Evolutionary conservation across 2,113 vertebrate genomes (phyloP), one percentile per base, ranked within the genome.

Genomic region (Apus apus): DNA sequence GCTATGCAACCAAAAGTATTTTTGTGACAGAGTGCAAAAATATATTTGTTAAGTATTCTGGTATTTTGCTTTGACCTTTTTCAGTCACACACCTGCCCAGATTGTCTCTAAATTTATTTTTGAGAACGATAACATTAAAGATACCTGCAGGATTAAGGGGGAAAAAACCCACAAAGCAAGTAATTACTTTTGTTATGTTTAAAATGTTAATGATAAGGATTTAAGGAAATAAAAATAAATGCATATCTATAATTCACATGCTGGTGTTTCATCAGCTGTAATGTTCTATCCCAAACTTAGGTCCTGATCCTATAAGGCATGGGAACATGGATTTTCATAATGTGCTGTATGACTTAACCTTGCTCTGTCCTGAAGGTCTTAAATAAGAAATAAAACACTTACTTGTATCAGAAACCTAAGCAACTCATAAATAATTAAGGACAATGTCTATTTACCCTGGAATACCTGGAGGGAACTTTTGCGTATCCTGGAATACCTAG

Each of bases 41-140:
- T 91, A 23, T 79, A 79, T 97, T 97, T 96, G 68, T 97, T 97
- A 97, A 98, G 95, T 92, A 96, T 93, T 74, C 58, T 97, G 92
- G 53, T 96, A 95, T 97, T 98, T 97, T 93, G 54, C 56, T 94
- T 98, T 97, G 97, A 98, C 97, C 94, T 98, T 98, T 98, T 93
- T n/a, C 94, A 97, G 96, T 96, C 86, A 96, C 56, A 96, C 73
- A 96, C 88, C 65, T 97, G 91, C 60, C 87, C 78, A 93, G 70
- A 90, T 66, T 92, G 66, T 91, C 72, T 96, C 34, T 90, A 97
- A 96, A 90, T 74, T 13, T 91, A 38, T 89, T 96, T 96, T 86
- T 91, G 61, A 95, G 85, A 90, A 68, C 86, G 32, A 93, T 83
- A 95, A 93, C 32, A 72, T 73, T 85, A 96, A 93, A 91, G 20